Conservation (phyloP, 2,888 invertebrate species). For the Ophion ellenae region DNA sequence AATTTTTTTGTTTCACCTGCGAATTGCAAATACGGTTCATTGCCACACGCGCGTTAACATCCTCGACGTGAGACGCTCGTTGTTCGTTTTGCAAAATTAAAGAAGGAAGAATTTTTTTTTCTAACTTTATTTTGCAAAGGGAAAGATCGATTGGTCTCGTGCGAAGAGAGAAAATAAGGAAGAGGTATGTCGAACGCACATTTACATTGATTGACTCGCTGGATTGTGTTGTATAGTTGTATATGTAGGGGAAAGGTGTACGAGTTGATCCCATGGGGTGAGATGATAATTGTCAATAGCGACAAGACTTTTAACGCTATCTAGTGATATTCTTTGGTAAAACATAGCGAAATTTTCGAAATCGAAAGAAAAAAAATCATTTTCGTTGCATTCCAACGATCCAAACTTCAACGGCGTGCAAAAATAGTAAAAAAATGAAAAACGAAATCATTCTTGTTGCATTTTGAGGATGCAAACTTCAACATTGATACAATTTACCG, state of each 20-base stretch:
- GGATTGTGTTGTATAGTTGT: neutral
- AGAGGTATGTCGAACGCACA: neutral
- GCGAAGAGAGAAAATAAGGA: neutral
- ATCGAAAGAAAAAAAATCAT: too few species aligned
- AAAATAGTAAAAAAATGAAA: too few species aligned
- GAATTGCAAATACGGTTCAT: constrained; percentile 25
- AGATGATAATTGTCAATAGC: too few species aligned
- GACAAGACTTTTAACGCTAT: too few species aligned
- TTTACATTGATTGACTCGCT: neutral
- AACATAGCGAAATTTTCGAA: too few species aligned
- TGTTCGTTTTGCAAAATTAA: neutral
- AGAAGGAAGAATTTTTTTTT: neutral
- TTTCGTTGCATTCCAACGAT: too few species aligned
- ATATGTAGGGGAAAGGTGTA: neutral
- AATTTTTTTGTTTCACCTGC: constrained; percentile 20
- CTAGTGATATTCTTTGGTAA: too few species aligned
- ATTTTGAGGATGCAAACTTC: too few species aligned
- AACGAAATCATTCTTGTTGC: too few species aligned
- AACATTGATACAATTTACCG: too few species aligned
- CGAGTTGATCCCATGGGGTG: too few species aligned
- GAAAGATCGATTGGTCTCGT: neutral
- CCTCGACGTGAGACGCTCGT: neutral
- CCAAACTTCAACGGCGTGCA: too few species aligned
- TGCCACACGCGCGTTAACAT: neutral
- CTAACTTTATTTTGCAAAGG: neutral